Evolutionary conservation across 2,113 vertebrate species (phyloP).

Genomic region (Cheilinus undulatus): DNA sequence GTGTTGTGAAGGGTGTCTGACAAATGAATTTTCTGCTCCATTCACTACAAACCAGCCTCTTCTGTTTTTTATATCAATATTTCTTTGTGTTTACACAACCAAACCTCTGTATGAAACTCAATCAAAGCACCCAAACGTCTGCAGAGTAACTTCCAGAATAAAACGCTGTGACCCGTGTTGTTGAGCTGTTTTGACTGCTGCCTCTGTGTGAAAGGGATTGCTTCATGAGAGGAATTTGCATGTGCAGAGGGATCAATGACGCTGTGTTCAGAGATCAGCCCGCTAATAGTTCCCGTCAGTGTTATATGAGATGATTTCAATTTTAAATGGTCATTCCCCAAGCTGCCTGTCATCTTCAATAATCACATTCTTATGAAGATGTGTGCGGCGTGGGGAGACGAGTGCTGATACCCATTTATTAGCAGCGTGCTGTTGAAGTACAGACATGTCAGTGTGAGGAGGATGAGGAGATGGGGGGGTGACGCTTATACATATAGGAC

Average conservation of each 20-base stretch:
- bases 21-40: conserved; percentile 55
- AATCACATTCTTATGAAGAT: conserved; percentile 45
- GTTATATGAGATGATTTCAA: conserved; percentile 53
- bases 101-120: conserved; percentile 22
- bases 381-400: conserved; percentile 16
- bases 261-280: conserved; percentile 42
- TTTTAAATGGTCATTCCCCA: conserved; percentile 47
- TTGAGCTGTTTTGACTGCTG: conserved; percentile 42
- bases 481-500: conserved; percentile 16
- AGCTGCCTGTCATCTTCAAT: conserved; percentile 47
- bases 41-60: conserved; percentile 16
- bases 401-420: conserved; percentile 41
- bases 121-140: conserved; percentile 43
- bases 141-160: conserved; percentile 4
- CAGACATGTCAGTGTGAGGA: conserved; percentile 21
- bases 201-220: conserved; percentile 21
- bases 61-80: conserved; percentile 17
- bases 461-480: not conserved
- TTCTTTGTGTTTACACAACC: conserved; percentile 55
- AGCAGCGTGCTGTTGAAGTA: conserved; percentile 17
- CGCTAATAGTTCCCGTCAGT: conserved; percentile 55
- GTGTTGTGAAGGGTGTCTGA: conserved; percentile 37
- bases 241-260: conserved; percentile 24
- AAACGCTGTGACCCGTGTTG: conserved; percentile 39
- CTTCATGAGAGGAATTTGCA: conserved; percentile 1